phyloP scores from a whole-genome alignment of 2,113 vertebrate species.

The Meles meles region DNA sequence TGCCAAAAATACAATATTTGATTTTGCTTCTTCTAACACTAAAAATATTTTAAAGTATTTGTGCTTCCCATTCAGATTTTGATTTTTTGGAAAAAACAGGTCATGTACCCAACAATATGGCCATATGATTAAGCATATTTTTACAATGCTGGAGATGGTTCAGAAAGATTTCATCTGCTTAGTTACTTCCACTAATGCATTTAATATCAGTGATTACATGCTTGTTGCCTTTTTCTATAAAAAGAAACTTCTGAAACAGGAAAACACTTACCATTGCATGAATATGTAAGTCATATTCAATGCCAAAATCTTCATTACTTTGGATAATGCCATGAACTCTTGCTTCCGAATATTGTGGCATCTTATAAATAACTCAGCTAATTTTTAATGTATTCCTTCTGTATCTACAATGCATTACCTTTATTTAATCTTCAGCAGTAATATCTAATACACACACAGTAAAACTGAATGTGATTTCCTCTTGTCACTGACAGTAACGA shows the following conservation, averaged over 20 bases:
- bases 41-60: slow-evolving; percentile 24
- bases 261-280: slow-evolving; percentile 12
- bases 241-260: background rate
- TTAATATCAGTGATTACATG: slow-evolving; percentile 14
- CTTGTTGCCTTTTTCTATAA: slow-evolving; percentile 39
- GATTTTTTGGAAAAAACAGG: background rate
- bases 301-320: slow-evolving; percentile 43
- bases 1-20: background rate
- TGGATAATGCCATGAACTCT: background rate
- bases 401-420: background rate
- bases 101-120: background rate
- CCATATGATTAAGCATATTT: background rate
- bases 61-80: background rate
- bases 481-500: slow-evolving; percentile 46
- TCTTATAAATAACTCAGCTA: slow-evolving; percentile 61
- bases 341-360: background rate
- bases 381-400: slow-evolving; percentile 22
- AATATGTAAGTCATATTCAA: slow-evolving; percentile 17
- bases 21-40: background rate
- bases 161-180: slow-evolving; percentile 32
- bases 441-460: slow-evolving; percentile 27
- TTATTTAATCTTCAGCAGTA: slow-evolving; percentile 38
- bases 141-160: background rate
- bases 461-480: slow-evolving; percentile 31
- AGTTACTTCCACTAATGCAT: background rate